A percentile compares a stretch with the other conserved stretches of the same genome.
Conservation (phyloP, 64 coral and sea anemone genomes). For the Montipora foliosa region DNA sequence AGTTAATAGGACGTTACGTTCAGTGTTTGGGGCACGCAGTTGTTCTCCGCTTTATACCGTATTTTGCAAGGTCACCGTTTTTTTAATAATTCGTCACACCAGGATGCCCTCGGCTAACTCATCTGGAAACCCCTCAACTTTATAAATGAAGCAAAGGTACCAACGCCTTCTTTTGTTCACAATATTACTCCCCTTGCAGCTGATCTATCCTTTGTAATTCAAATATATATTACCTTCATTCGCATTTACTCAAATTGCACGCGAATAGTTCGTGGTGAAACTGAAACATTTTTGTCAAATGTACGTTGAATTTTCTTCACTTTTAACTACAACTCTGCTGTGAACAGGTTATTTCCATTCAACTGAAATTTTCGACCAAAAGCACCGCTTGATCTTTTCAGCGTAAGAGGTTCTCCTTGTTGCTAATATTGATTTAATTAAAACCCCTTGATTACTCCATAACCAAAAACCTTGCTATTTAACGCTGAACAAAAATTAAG, state of each 20-base stretch:
- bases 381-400: no score
- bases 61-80: neutral
- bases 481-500: no score
- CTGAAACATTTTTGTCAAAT: no score
- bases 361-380: no score
- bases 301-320: no score
- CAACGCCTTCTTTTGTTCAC: neutral
- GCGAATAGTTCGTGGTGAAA: no score
- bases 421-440: no score
- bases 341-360: no score
- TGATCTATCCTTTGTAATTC: neutral
- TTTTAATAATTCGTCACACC: neutral
- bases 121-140: neutral
- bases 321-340: no score
- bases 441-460: no score
- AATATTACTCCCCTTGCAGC: neutral
- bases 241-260: neutral
- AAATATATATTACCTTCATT: neutral
- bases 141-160: neutral
- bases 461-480: no score
- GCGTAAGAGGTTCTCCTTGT: no score
- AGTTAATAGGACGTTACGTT: neutral
- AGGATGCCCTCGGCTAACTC: neutral
- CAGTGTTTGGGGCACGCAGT: neutral
- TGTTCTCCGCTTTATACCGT: neutral